Conservation (phyloP, 2,888 invertebrate species). For the Gonocerus acuteangulatus region DNA sequence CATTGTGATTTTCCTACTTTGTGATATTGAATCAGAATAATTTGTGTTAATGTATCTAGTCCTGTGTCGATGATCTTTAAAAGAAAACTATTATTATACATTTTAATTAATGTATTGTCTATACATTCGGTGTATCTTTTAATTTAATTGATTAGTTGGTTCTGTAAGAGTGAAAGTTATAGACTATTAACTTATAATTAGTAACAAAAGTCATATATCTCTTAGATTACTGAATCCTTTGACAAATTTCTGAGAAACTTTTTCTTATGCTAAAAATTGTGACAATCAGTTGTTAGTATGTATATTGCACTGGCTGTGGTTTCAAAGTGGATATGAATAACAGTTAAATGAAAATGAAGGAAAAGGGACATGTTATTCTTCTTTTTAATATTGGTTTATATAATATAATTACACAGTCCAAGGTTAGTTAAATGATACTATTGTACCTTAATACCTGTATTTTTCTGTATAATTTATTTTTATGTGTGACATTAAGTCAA, state of each 20-base stretch:
- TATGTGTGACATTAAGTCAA: too few relatives aligned
- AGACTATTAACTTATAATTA: conserved; percentile 1
- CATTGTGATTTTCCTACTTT: conserved; percentile 29
- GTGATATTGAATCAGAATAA: conserved; percentile 27
- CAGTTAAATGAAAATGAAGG: not conserved
- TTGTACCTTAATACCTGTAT: not conserved
- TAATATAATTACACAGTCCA: conserved; percentile 9
- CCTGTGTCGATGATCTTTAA: conserved; percentile 29
- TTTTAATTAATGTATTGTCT: too few relatives aligned
- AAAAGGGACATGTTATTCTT: not conserved
- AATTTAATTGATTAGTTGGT: too few relatives aligned
- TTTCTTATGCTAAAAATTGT: conserved; percentile 29
- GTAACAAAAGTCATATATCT: not conserved
- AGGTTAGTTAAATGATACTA: conserved; percentile 13
- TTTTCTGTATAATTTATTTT: not conserved
- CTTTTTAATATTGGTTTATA: not conserved
- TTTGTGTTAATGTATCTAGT: conserved; percentile 29
- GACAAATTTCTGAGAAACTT: conserved; percentile 15
- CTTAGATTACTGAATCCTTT: conserved; percentile 12
- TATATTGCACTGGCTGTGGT: conserved; percentile 34
- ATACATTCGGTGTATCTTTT: too few relatives aligned
- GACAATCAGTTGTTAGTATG: conserved; percentile 34
- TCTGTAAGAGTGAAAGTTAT: conserved; percentile 9
- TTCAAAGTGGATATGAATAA: conserved; percentile 23
- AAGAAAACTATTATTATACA: too few relatives aligned